Conservation (phyloP, 2,797 vertebrate species). For the Tadarida brasiliensis region DNA sequence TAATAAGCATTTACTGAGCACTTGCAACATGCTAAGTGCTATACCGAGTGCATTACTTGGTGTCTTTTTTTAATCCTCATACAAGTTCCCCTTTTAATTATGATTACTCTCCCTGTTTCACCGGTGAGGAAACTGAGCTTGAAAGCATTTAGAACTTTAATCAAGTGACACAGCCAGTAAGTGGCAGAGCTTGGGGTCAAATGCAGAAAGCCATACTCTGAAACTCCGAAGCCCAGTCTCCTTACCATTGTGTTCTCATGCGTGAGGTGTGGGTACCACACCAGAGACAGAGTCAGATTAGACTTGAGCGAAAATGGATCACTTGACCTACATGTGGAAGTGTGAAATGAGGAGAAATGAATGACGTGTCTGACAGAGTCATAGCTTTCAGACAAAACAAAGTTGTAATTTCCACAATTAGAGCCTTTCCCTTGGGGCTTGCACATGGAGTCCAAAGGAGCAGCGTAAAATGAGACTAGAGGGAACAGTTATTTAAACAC, state of each 20-base stretch:
- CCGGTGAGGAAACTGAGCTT: background rate
- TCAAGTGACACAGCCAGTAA: background rate
- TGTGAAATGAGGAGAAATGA: slow-evolving; percentile 3
- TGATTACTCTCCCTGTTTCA: background rate
- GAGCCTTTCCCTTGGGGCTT: background rate
- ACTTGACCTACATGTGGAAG: background rate
- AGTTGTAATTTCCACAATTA: background rate
- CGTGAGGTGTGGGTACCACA: background rate
- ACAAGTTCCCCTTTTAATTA: background rate
- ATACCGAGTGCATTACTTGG: background rate
- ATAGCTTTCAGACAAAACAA: background rate
- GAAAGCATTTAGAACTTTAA: background rate
- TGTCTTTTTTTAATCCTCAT: background rate
- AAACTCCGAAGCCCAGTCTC: background rate
- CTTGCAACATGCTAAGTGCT: background rate
- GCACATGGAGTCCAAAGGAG: background rate
- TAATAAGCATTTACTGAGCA: background rate
- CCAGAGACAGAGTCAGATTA: background rate
- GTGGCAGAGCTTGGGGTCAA: background rate
- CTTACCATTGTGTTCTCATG: background rate
- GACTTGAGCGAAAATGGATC: background rate
- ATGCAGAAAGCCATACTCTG: background rate
- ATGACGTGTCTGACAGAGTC: background rate
- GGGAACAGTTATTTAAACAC: background rate
- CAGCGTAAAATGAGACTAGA: background rate